phyloP scores from a whole-genome alignment of 2,797 vertebrate genomes.

The Clarias laeviceps region DNA sequence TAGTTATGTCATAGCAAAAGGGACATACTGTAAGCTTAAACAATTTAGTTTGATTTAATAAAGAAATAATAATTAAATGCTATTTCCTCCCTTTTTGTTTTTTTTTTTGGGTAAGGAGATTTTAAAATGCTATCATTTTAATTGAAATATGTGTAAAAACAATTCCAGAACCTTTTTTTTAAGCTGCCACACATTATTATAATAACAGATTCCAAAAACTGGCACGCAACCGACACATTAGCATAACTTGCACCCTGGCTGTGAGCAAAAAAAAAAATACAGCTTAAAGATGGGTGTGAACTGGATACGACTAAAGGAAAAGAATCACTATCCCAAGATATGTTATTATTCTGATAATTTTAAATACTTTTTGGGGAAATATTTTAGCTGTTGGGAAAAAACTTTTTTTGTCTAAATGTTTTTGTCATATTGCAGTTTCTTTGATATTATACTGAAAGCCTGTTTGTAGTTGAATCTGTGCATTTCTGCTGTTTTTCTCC shows the following conservation, averaged over 20 bases:
- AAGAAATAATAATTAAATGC: neutral
- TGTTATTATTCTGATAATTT: neutral
- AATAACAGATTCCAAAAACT: neutral
- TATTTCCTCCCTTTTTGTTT: neutral
- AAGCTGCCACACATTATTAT: neutral
- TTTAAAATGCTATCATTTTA: neutral
- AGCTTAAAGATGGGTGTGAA: no score
- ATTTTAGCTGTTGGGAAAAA: neutral
- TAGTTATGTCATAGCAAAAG: neutral
- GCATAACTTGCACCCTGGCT: no score
- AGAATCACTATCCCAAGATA: neutral
- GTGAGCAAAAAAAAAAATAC: no score
- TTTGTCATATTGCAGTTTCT: neutral
- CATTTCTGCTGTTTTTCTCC: conserved; percentile 1
- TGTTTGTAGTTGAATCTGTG: neutral
- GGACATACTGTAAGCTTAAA: neutral
- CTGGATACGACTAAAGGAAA: no score
- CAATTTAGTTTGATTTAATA: neutral
- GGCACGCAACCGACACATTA: no score
- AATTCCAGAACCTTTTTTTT: no score
- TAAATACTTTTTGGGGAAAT: neutral
- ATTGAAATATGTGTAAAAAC: neutral
- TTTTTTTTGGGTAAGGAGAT: neutral
- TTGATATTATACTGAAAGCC: neutral
- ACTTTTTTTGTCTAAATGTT: neutral